A percentile compares a stretch with the other conserved stretches of the same genome.
Conservation (phyloP, 2,888 invertebrate genomes). For the Callosobruchus maculatus region DNA sequence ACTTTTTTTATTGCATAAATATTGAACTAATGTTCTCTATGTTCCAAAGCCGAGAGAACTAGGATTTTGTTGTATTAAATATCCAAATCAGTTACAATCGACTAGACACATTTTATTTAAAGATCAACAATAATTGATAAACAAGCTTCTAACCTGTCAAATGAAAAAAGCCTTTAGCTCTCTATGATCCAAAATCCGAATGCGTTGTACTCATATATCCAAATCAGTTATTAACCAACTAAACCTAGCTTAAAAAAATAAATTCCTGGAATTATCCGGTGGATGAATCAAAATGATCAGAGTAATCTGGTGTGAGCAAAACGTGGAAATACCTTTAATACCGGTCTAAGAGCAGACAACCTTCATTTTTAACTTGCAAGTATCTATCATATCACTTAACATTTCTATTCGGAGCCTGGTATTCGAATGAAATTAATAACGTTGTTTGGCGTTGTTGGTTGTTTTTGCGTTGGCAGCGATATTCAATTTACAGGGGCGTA, state of each 20-base stretch:
- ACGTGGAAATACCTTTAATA: background rate
- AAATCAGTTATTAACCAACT: background rate
- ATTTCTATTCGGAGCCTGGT: constrained; percentile 10
- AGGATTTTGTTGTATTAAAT: too few species aligned
- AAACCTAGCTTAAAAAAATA: background rate
- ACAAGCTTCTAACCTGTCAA: too few species aligned
- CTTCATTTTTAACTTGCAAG: background rate
- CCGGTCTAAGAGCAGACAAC: background rate
- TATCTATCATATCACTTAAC: constrained; percentile 12
- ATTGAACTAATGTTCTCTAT: too few species aligned
- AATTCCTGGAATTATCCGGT: background rate
- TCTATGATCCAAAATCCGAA: too few species aligned
- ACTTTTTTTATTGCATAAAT: too few species aligned
- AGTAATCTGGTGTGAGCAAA: background rate
- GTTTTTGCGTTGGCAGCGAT: constrained; percentile 20
- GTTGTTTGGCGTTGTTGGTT: constrained; percentile 18
- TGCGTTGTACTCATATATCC: too few species aligned
- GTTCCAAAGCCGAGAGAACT: too few species aligned
- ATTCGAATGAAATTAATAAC: constrained; percentile 22
- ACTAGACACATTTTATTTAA: too few species aligned
- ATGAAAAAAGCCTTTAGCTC: too few species aligned
- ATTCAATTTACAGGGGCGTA: background rate
- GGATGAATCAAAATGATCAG: background rate
- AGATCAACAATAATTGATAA: too few species aligned
- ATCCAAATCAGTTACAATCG: too few species aligned